Evolutionary conservation across 2,797 vertebrate genomes (phyloP).

Genomic region (Megaceryle alcyon): DNA sequence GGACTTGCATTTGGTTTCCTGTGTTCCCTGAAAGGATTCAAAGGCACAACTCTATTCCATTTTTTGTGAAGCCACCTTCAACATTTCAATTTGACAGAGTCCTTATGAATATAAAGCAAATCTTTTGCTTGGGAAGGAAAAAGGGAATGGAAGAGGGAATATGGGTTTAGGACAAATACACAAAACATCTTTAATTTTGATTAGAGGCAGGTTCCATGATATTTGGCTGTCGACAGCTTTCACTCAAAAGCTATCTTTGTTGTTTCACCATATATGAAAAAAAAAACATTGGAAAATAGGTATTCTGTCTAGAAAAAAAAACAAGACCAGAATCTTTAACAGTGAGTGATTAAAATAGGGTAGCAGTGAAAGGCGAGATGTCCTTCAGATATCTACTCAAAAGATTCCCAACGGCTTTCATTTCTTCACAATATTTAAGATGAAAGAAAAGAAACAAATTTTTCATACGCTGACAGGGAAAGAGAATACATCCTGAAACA

Average conservation of each 20-base stretch:
- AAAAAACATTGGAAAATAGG: neutral
- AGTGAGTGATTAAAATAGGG: neutral
- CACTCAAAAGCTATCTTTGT: neutral
- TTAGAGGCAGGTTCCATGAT: neutral
- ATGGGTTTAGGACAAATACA: neutral
- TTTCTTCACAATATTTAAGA: neutral
- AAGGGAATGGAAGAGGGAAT: neutral
- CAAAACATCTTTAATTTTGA: neutral
- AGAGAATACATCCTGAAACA: neutral
- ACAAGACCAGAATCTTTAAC: neutral
- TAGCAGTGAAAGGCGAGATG: neutral
- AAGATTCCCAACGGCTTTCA: neutral
- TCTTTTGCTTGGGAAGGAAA: neutral
- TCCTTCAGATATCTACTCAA: neutral
- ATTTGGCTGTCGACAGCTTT: neutral
- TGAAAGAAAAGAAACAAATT: neutral
- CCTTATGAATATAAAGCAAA: neutral
- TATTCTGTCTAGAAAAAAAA: neutral
- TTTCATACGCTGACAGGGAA: neutral
- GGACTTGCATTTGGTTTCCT: neutral
- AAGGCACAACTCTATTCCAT: neutral
- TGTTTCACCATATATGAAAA: neutral
- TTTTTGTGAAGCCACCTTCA: neutral
- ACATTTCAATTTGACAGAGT: rapidly evolving
- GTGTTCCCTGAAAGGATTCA: neutral